phyloP scores from a whole-genome alignment of 2,113 vertebrate species.

The Ellobius talpinus region DNA sequence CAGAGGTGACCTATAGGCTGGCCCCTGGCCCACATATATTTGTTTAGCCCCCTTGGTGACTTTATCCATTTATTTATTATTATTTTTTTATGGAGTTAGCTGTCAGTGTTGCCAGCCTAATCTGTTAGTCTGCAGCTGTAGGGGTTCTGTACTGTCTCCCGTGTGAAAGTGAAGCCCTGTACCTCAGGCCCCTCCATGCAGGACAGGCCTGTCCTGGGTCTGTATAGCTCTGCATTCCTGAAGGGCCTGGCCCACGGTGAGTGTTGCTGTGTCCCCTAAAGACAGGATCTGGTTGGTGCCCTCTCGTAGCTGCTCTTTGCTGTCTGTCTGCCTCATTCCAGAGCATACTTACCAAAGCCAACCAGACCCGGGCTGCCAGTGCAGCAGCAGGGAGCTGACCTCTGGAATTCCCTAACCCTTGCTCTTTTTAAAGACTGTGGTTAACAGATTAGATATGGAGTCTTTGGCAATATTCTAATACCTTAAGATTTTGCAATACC shows the following conservation, averaged over 20 bases:
- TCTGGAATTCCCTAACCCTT: neutral
- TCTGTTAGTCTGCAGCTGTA: neutral
- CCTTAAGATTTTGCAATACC: slow-evolving; percentile 15
- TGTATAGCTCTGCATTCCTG: neutral
- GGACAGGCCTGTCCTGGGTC: neutral
- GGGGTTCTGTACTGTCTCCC: neutral
- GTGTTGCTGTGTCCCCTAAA: neutral
- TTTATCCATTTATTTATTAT: neutral
- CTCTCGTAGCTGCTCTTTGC: neutral
- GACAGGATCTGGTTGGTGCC: neutral
- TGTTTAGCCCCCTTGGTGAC: neutral
- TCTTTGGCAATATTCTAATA: slow-evolving; percentile 26
- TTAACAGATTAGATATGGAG: neutral
- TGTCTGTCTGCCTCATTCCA: neutral
- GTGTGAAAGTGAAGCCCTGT: neutral
- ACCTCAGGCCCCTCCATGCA: neutral
- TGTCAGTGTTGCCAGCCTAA: neutral
- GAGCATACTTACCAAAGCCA: neutral
- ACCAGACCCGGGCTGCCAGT: neutral
- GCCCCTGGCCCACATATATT: neutral
- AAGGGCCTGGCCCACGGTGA: neutral
- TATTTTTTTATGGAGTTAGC: neutral
- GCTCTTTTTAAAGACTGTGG: neutral
- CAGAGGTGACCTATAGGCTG: neutral
- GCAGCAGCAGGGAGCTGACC: neutral